Evolutionary conservation across 2,888 invertebrate genomes (phyloP).

Genomic region (Cephus pygmeus): DNA sequence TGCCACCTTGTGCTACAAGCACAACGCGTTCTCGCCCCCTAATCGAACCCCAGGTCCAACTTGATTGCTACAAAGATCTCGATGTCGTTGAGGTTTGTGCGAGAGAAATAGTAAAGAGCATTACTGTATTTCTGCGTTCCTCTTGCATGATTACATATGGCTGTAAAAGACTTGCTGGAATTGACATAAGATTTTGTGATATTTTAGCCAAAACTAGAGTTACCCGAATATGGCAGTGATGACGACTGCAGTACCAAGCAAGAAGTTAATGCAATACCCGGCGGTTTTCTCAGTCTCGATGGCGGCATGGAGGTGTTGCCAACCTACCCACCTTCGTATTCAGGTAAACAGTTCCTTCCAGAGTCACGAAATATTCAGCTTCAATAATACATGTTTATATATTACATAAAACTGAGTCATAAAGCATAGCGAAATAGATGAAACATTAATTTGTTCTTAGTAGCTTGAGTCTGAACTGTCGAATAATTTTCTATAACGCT

Average conservation of each 20-base stretch:
- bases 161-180: not conserved
- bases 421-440: not conserved
- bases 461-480: not conserved
- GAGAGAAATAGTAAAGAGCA: not conserved
- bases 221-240: slow-evolving; percentile 79
- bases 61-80: slow-evolving; percentile 64
- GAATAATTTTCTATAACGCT: not conserved
- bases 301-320: slow-evolving; percentile 65
- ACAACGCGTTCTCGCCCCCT: slow-evolving; percentile 61
- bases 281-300: slow-evolving; percentile 63
- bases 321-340: slow-evolving; percentile 60
- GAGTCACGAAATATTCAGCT: not conserved
- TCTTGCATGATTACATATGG: not conserved
- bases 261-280: slow-evolving; percentile 61
- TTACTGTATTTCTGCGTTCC: not conserved
- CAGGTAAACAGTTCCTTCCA: slow-evolving; percentile 47
- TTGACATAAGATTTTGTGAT: not conserved
- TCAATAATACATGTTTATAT: not conserved
- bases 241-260: slow-evolving; percentile 69
- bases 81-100: slow-evolving; percentile 61
- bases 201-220: slow-evolving; percentile 77
- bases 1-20: slow-evolving; percentile 54
- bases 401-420: not conserved
- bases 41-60: slow-evolving; percentile 65
- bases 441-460: not conserved